Conservation (phyloP, 2,797 vertebrate genomes). For the Podarcis lilfordi region DNA sequence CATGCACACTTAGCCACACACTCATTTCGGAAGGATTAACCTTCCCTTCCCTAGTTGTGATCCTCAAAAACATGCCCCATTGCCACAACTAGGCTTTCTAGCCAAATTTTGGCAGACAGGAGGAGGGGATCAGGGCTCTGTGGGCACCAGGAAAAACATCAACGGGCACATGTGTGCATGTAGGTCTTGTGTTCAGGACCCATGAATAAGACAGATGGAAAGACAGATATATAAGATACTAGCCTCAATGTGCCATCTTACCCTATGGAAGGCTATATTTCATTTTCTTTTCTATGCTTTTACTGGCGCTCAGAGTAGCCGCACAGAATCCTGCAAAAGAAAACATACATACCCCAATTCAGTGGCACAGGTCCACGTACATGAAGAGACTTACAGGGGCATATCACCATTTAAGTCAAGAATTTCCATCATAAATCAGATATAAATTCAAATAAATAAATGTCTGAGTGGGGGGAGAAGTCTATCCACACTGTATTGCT, state of each 20-base stretch:
- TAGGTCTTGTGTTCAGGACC: background rate
- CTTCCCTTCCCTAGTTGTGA: too few species aligned
- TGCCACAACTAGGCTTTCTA: too few species aligned
- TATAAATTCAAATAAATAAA: background rate
- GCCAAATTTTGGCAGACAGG: too few species aligned
- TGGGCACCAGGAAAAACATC: background rate
- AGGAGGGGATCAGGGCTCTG: too few species aligned
- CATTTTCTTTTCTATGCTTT: background rate
- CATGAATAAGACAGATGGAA: too few species aligned
- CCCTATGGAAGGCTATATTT: background rate
- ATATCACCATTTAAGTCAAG: background rate
- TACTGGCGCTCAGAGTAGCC: too few species aligned
- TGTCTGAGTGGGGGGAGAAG: background rate
- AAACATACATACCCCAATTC: background rate
- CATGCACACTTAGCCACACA: too few species aligned
- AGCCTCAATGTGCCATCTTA: too few species aligned
- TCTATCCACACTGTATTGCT: background rate
- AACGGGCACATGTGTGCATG: background rate
- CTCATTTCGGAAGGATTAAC: too few species aligned
- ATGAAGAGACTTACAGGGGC: background rate
- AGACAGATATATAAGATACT: too few species aligned
- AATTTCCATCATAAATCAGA: background rate
- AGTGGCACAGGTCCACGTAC: background rate
- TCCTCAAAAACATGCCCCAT: too few species aligned
- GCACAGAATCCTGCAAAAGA: background rate